These are phyloP conservation scores for Delichon dasypus DNA, from an alignment of 2,797 vertebrate genomes.

Conservation along the genomic window DNA sequence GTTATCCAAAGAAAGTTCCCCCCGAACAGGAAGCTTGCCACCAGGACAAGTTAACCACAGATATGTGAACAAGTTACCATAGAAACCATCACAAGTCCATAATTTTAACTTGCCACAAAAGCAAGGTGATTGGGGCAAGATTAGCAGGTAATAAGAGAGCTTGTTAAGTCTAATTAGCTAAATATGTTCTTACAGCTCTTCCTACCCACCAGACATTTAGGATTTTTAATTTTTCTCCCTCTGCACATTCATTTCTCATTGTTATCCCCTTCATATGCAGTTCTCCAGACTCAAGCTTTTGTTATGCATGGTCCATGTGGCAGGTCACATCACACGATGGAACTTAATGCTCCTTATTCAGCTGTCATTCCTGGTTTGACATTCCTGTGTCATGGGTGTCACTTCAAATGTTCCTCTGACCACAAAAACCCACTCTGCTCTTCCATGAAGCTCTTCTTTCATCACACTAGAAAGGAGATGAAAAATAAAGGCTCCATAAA, in stretches of 20 bases:
- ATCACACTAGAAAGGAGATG: background rate
- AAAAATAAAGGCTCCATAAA: background rate
- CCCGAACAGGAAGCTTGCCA: rapidly evolving
- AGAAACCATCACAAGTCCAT: background rate
- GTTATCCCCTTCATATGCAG: background rate
- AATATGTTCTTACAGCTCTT: background rate
- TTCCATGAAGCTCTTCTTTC: background rate
- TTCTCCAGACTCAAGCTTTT: background rate
- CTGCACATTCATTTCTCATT: background rate
- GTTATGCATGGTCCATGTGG: background rate
- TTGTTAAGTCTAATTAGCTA: constrained; percentile 4
- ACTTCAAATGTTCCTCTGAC: background rate
- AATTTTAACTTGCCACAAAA: background rate
- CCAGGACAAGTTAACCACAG: background rate
- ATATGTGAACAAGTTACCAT: background rate
- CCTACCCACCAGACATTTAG: background rate
- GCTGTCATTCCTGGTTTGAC: background rate
- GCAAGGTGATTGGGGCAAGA: background rate
- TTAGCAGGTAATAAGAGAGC: background rate
- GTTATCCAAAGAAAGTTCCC: background rate
- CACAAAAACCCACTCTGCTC: background rate
- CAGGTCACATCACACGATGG: background rate
- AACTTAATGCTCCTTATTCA: background rate
- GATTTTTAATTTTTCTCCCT: background rate
- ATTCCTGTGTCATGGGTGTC: rapidly evolving